phyloP scores from a whole-genome alignment of 2,797 vertebrate genomes.

The Yasuhikotakia modesta region DNA sequence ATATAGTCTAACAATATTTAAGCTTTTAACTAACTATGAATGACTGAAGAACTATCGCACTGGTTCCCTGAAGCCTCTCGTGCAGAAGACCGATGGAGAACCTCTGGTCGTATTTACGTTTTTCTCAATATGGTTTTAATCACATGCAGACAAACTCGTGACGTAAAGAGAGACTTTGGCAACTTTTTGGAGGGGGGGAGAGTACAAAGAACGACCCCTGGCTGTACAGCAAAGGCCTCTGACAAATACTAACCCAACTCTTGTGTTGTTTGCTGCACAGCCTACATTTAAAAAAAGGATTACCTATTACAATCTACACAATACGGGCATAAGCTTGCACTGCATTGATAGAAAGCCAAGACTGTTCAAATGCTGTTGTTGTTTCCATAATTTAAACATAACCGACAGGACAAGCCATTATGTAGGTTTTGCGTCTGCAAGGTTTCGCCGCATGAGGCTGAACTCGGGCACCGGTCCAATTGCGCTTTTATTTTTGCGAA shows the following conservation, averaged over 20 bases:
- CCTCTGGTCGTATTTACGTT: constrained; percentile 69
- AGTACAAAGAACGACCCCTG: constrained; percentile 60
- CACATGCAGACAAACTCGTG: constrained; percentile 69
- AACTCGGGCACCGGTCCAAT: constrained; percentile 37
- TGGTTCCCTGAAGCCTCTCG: neutral
- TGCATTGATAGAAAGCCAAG: neutral
- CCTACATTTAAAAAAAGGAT: too few species aligned
- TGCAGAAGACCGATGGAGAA: constrained; percentile 30
- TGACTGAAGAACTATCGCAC: neutral
- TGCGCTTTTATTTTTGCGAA: constrained; percentile 47
- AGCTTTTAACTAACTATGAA: constrained; percentile 22
- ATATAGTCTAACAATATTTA: constrained; percentile 9
- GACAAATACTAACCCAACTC: neutral
- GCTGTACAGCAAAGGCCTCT: constrained; percentile 44
- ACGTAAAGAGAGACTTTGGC: constrained; percentile 62
- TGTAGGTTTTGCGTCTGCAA: constrained; percentile 22
- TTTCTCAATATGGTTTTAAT: constrained; percentile 82
- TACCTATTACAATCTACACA: neutral
- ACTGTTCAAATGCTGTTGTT: constrained; percentile 19
- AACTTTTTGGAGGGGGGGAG: constrained; percentile 36
- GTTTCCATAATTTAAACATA: constrained; percentile 47
- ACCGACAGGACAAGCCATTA: constrained; percentile 26
- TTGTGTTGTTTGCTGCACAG: too few species aligned
- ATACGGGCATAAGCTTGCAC: neutral
- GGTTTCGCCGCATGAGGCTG: constrained; percentile 31